Evolutionary conservation across 2,797 vertebrate genomes (phyloP).

Genomic region (Australoheros facetus): DNA sequence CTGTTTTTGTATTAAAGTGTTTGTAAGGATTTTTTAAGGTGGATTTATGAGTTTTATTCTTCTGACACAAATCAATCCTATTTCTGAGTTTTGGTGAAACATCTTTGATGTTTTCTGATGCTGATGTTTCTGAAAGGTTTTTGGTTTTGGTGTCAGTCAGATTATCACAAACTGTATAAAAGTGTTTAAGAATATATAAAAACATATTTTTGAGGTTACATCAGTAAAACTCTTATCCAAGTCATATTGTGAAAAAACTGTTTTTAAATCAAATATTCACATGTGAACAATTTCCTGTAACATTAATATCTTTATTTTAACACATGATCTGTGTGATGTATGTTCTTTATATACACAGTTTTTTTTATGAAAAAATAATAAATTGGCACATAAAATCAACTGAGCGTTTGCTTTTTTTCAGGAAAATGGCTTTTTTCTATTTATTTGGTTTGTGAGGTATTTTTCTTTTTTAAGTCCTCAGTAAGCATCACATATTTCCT

Average conservation of each 20-base stretch:
- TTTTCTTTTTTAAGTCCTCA: no score
- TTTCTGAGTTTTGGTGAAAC: background rate
- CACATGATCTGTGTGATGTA: background rate
- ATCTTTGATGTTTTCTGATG: background rate
- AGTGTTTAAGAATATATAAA: background rate
- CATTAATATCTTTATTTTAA: background rate
- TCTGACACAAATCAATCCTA: background rate
- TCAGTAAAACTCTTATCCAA: accelerated
- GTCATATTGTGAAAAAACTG: background rate
- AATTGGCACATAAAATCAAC: background rate
- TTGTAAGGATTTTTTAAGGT: background rate
- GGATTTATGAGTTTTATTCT: background rate
- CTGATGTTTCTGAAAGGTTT: no score
- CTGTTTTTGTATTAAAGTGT: background rate
- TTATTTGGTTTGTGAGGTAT: no score
- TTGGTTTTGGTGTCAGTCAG: no score
- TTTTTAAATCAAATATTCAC: background rate
- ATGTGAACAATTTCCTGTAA: background rate
- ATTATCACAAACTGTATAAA: background rate
- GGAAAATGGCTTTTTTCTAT: no score
- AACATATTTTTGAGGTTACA: no score
- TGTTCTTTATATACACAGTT: background rate
- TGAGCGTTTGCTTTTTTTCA: no score
- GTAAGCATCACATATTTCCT: no score
- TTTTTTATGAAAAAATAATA: background rate